Conservation (phyloP, 64 coral and sea anemone species). For the Dendronephthya gigantea region DNA sequence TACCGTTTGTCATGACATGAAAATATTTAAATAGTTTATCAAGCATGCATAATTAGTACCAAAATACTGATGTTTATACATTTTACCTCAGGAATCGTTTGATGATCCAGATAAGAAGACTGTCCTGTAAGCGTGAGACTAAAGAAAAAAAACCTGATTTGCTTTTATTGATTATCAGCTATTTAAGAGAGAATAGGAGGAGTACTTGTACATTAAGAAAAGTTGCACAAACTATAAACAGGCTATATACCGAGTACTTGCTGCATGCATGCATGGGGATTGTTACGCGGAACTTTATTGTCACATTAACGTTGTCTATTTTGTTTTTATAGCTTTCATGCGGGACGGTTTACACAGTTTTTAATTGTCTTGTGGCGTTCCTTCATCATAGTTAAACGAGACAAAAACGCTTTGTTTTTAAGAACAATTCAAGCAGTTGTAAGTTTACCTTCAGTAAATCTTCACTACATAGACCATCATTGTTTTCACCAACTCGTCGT, state of each 20-base stretch:
- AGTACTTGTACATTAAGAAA: no score
- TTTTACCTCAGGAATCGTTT: neutral
- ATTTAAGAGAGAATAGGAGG: no score
- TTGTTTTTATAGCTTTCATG: neutral
- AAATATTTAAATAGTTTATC: no score
- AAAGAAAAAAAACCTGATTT: no score
- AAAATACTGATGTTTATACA: neutral
- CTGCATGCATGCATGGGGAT: no score
- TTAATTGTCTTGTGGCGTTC: neutral
- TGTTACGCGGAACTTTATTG: no score
- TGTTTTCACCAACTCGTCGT: neutral
- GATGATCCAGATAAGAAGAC: neutral
- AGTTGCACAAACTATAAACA: no score
- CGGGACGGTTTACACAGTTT: neutral
- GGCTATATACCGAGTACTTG: no score
- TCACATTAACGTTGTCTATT: neutral
- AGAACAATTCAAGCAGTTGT: conserved; percentile 9
- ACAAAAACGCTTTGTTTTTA: neutral
- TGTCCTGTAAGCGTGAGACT: neutral
- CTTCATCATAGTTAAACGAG: conserved; percentile 3
- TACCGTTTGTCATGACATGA: no score
- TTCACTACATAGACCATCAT: neutral
- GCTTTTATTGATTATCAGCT: no score
- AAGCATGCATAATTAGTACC: neutral
- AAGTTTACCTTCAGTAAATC: neutral